These are phyloP conservation scores for Odontothrips loti DNA, from an alignment of 2,888 invertebrate genomes.

Conservation along the genomic window DNA sequence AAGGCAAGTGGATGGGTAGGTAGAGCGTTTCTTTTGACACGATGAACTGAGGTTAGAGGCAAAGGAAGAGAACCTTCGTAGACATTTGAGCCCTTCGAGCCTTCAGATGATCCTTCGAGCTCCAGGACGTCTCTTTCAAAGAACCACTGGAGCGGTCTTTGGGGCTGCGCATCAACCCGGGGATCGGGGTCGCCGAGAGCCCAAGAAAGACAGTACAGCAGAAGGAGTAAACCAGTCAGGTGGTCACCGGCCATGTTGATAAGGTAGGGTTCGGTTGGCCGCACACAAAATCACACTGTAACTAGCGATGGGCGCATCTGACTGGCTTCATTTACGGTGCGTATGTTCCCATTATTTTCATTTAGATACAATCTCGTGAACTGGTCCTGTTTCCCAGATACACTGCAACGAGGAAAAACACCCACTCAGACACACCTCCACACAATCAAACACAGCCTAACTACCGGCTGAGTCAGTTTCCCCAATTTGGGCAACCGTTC, in stretches of 20 bases:
- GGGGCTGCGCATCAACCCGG: neutral
- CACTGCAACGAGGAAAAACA: neutral
- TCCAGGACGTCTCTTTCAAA: neutral
- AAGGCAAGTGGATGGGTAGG: slow-evolving; percentile 34
- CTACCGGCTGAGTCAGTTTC: too few species aligned
- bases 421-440: neutral
- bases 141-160: neutral
- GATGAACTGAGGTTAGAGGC: neutral
- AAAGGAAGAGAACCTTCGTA: neutral
- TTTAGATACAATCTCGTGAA: neutral
- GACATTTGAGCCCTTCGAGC: neutral
- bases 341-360: neutral
- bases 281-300: neutral
- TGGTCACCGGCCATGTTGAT: neutral
- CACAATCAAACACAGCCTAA: too few species aligned
- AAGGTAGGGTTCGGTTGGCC: neutral
- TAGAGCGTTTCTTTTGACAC: neutral
- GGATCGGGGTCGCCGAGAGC: neutral
- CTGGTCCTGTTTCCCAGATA: neutral
- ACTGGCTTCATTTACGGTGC: neutral
- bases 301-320: too few species aligned
- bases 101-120: neutral
- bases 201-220: neutral
- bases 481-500: too few species aligned
- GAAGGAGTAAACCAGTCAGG: neutral